Evolutionary conservation across 2,113 vertebrate genomes (phyloP), one percentile per base, ranked within the genome.

Genomic region (Marmota monax): DNA sequence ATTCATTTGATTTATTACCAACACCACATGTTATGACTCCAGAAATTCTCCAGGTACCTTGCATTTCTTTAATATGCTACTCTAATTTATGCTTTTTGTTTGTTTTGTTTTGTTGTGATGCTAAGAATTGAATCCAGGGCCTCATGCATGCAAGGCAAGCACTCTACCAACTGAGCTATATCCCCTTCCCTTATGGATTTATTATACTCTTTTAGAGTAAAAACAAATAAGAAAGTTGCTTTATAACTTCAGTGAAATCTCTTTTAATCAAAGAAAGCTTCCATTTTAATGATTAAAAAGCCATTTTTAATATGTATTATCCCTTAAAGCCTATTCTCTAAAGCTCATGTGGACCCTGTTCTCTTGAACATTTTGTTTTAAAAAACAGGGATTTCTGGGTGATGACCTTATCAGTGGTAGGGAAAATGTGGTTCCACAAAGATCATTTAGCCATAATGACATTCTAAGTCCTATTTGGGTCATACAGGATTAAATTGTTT

Each of bases 381-480:
- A 48, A 88, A 86, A 63, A 32, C 29, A 92, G 20, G 42, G 37
- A 79, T 95, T 95, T 90, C 20, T 90, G 4, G 79, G 16, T 92
- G 32, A 93, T 34, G 58, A 39, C 25, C 56, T 92, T 93, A 77
- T 87, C n/a, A 23, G 58, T 73, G 17, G 10, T 14, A 7, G 93
- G 93, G 65, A 92, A 76, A 93, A 94, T n/a, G 65, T 20, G 70
- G 67, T 34, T 27, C 63, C 4, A 56, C 3, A 65, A 11, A 86
- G 37, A 78, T 58, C 80, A 37, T 72, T 96, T 94, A 95, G 22
- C 10, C 48, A 63, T 82, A 96, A 77, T 77, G 77, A 84, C 73
- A 93, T 96, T 96, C 80, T 53, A 65, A 96, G 32, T 84, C 80
- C 48, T 94, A n/a, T 34, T 90, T 90, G 73, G 95, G 63, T 96